Evolutionary conservation across 2,888 invertebrate species (phyloP).

Genomic region (Cephus pulcher): DNA sequence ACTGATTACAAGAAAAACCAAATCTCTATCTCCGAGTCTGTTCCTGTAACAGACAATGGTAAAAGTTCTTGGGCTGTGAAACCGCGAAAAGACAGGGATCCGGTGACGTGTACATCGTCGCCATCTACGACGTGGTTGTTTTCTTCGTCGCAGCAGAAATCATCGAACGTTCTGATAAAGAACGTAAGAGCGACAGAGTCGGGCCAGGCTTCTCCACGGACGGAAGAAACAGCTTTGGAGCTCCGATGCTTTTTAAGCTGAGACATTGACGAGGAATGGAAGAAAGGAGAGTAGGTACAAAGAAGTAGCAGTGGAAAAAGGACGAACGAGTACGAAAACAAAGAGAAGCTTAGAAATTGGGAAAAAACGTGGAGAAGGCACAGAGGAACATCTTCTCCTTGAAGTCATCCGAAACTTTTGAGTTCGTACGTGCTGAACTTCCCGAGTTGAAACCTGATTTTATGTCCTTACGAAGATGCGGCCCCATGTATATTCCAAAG

Average conservation of each 20-base stretch:
- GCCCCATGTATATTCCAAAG: not conserved
- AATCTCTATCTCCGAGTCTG: not conserved
- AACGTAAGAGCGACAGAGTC: not conserved
- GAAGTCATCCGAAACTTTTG: not conserved
- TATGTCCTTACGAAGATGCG: not conserved
- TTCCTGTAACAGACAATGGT: not conserved
- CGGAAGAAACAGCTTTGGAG: not conserved
- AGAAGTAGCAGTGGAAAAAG: not conserved
- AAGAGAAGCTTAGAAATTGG: not conserved
- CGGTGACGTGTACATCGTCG: not conserved
- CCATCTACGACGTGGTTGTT: not conserved
- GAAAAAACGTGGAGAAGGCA: not conserved
- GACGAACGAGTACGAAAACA: not conserved
- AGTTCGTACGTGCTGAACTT: slow-evolving; percentile 1
- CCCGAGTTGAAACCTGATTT: not conserved
- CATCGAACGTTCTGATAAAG: not conserved
- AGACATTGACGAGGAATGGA: not conserved
- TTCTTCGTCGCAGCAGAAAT: not conserved
- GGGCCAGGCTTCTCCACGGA: not conserved
- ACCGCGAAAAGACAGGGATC: not conserved
- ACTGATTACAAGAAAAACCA: not conserved
- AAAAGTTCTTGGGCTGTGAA: not conserved
- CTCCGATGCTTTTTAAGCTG: not conserved
- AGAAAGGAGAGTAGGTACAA: not conserved
- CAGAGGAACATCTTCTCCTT: not conserved